Evolutionary conservation across 2,888 invertebrate species (phyloP), one percentile per base, ranked within the genome.

Genomic region (Pachymerium ferrugineum): DNA sequence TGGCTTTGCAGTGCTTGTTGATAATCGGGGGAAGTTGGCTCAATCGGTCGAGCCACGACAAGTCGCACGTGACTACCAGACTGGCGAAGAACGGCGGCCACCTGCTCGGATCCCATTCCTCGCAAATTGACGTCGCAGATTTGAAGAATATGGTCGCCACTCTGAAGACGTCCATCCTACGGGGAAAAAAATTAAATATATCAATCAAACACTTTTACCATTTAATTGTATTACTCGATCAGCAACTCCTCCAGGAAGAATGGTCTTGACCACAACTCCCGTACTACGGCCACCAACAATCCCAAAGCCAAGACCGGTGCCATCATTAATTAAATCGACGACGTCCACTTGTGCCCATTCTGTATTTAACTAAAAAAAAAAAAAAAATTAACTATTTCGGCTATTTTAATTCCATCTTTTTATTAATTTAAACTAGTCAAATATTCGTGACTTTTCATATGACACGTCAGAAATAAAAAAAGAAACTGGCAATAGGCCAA

Each of bases 261-360:
- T 97, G 16, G 98, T 98, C 84, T 99, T 99, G 14, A 99, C 97
- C 77, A 99, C 97, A n/a, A 99, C 98, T 5, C 99, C 98, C 78
- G 97, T 97, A 78, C 95, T 95, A 79, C 97, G 89, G 38, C 86
- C 86, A 10, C 98, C 98, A 80, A 99, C 97, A 80, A 99, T 99
- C 79, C 98, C 99, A 85, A 99, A 99, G 42, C 99, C 99, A 78
- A 99, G 88, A 31, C 97, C 97, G 75, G 95, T 93, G 76, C 97
- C 97, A 87, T 98, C 98, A 84, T 98, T 98, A 68, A 96, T 90
- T 77, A 99, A 86, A 82, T 98, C 97, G 79, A 99, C 95, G 75
- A 97, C 93, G 86, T 99, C 97, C 79, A 99, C 95, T 88, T 98
- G 97, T 80, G 96, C 96, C 97, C 97, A 98, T 88, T 98, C 98